These are phyloP conservation scores for Dendrolimus kikuchii DNA, from an alignment of 1,140 invertebrate genomes.

Conservation along the genomic window DNA sequence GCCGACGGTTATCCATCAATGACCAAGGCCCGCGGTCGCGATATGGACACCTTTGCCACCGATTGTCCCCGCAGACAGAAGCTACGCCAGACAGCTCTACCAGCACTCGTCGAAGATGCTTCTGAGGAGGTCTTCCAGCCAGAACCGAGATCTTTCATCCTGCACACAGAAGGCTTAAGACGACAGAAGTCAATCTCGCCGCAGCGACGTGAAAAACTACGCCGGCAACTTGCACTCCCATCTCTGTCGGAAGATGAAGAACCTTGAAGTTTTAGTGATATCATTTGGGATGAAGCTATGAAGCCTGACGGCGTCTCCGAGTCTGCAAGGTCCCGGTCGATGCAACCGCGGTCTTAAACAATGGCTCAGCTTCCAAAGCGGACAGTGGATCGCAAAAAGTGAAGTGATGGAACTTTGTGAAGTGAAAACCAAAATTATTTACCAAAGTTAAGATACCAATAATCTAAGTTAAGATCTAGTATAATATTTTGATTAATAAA, in stretches of 20 bases:
- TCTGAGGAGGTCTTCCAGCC: constrained; percentile 50
- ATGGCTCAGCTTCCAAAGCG: not conserved
- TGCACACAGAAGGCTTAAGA: constrained; percentile 38
- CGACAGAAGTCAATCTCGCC: constrained; percentile 59
- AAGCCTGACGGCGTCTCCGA: constrained; percentile 26
- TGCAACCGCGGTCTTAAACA: constrained; percentile 1
- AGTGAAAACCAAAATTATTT: too few species aligned
- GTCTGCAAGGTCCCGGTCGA: constrained; percentile 6
- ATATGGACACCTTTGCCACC: constrained; percentile 30
- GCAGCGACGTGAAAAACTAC: constrained; percentile 42
- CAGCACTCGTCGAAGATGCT: constrained; percentile 58
- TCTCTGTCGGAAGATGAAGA: constrained; percentile 63
- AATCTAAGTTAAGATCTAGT: too few species aligned
- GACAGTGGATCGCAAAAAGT: too few species aligned
- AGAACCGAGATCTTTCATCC: constrained; percentile 37
- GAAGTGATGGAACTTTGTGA: too few species aligned
- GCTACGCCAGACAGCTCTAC: constrained; percentile 27
- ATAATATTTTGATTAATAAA: too few species aligned
- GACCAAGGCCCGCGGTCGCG: constrained; percentile 31
- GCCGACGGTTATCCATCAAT: constrained; percentile 54
- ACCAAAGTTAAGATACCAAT: too few species aligned
- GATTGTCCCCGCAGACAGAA: constrained; percentile 43
- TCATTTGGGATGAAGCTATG: constrained; percentile 40
- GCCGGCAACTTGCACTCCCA: constrained; percentile 48
- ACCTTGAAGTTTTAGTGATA: constrained; percentile 38